phyloP scores from a whole-genome alignment of 2,797 vertebrate species.

The Spatula clypeata region DNA sequence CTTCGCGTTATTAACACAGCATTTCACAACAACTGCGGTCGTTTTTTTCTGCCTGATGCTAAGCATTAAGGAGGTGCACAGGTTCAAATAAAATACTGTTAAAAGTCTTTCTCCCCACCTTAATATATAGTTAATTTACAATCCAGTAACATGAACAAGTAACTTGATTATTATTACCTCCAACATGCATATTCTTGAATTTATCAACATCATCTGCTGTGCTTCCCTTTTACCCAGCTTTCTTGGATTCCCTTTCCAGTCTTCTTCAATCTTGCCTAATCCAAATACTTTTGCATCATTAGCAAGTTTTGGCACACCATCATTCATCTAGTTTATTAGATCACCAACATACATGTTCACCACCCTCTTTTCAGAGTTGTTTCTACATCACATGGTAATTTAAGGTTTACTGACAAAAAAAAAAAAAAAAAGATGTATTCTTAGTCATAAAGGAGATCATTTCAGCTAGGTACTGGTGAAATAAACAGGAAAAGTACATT shows the following conservation, averaged over 20 bases:
- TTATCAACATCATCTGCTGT: slow-evolving; percentile 60
- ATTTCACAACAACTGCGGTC: neutral
- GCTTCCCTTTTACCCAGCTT: slow-evolving; percentile 65
- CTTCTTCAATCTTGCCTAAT: slow-evolving; percentile 56
- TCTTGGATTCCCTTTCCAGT: slow-evolving; percentile 49
- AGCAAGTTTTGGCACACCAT: slow-evolving; percentile 70
- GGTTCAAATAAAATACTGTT: neutral
- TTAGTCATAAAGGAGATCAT: neutral
- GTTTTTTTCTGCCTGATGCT: neutral
- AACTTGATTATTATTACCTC: slow-evolving; percentile 52
- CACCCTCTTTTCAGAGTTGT: slow-evolving; percentile 46
- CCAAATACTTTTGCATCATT: slow-evolving; percentile 70
- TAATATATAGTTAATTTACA: slow-evolving; percentile 25
- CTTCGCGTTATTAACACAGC: neutral
- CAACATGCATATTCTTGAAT: slow-evolving; percentile 57
- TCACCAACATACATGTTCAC: slow-evolving; percentile 42
- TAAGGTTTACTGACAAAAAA: slow-evolving; percentile 32
- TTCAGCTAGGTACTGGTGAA: neutral
- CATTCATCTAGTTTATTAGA: slow-evolving; percentile 63
- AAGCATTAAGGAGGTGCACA: neutral
- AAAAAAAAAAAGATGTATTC: neutral
- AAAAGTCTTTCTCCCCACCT: slow-evolving; percentile 2
- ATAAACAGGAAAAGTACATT: neutral
- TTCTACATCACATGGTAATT: slow-evolving; percentile 50
- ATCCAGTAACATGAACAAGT: neutral